Evolutionary conservation across 92 coral and sea anemone genomes (phyloP).

Genomic region (Hydrozoanthus gracilis): DNA sequence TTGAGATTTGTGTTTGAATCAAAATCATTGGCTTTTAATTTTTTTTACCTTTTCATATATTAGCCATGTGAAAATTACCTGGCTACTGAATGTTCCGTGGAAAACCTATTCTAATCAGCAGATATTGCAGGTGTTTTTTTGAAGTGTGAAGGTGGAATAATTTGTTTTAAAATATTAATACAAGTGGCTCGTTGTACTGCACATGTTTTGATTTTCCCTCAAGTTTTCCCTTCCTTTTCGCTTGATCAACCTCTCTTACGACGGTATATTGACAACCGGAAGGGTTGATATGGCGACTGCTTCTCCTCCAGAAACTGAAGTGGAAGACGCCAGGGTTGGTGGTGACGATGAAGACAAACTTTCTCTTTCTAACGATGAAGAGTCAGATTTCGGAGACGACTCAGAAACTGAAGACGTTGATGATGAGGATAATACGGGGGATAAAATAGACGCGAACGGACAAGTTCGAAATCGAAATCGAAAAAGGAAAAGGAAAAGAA

Average conservation of each 20-base stretch:
- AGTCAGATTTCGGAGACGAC: constrained; percentile 21
- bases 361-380: constrained; percentile 13
- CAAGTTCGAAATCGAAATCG: constrained; percentile 29
- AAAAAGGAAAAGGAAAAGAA: constrained; percentile 63
- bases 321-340: constrained; percentile 12
- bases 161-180: neutral
- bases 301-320: neutral
- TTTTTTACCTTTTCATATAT: neutral
- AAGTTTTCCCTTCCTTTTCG: neutral
- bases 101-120: neutral
- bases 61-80: neutral
- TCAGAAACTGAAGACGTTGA: constrained; percentile 21
- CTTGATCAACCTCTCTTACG: neutral
- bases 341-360: neutral
- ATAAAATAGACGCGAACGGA: constrained; percentile 53
- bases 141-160: neutral
- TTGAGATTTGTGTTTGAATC: neutral
- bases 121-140: neutral
- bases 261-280: neutral
- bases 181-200: neutral
- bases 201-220: neutral
- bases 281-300: constrained; percentile 7
- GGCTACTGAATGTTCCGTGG: neutral
- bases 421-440: constrained; percentile 7
- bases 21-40: neutral